phyloP scores from a whole-genome alignment of 1,140 invertebrate species.

The Pseudomyrmex cubaensis region DNA sequence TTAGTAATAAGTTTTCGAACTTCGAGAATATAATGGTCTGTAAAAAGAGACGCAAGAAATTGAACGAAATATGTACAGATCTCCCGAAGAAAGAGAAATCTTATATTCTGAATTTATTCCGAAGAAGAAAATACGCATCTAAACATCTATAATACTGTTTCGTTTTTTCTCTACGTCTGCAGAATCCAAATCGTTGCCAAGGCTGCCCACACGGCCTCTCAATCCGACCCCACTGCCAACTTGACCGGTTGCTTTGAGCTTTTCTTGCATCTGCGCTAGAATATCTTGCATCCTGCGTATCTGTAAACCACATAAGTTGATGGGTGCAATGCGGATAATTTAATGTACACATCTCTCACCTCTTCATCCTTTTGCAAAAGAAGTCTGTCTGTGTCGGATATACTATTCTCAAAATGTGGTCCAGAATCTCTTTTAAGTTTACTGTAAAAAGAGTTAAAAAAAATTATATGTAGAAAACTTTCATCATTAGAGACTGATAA shows the following conservation, averaged over 20 bases:
- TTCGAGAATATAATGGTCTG: not conserved
- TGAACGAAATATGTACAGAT: slow-evolving; percentile 46
- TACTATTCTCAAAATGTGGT: slow-evolving; percentile 90
- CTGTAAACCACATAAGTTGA: slow-evolving; percentile 82
- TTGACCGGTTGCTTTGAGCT: slow-evolving; percentile 93
- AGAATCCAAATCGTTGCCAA: slow-evolving; percentile 81
- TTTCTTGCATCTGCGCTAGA: slow-evolving; percentile 98
- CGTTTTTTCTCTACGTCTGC: slow-evolving; percentile 88
- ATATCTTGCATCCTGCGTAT: slow-evolving; percentile 98
- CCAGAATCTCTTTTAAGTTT: slow-evolving; percentile 95
- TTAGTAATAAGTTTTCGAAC: not conserved
- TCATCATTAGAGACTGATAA: not conserved
- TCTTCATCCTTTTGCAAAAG: slow-evolving; percentile 97
- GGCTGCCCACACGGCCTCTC: slow-evolving; percentile 80
- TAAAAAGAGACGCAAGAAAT: not conserved
- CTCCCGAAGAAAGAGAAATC: not conserved
- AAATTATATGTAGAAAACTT: too few species aligned
- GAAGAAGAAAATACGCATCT: slow-evolving; percentile 68
- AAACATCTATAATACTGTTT: slow-evolving; percentile 93
- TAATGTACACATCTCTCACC: slow-evolving; percentile 84
- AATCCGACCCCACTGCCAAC: slow-evolving; percentile 80
- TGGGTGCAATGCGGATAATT: too few species aligned
- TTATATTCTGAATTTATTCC: not conserved
- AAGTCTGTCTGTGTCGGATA: slow-evolving; percentile 94
- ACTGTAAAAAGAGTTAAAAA: slow-evolving; percentile 82